phyloP scores from a whole-genome alignment of 2,888 invertebrate species.

The Liopterus haemorrhoidalis region DNA sequence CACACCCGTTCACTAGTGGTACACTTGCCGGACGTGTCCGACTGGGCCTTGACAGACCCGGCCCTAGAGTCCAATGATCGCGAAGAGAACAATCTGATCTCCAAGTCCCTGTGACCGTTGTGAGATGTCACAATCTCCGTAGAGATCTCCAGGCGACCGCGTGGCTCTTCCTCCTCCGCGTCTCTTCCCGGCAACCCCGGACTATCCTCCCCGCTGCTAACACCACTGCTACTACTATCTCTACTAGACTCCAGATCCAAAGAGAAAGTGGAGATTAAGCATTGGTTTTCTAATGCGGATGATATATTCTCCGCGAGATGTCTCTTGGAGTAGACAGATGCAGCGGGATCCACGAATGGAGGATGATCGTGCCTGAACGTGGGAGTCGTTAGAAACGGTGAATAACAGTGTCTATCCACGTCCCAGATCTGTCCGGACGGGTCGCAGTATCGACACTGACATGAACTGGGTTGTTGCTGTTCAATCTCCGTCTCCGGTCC shows the following conservation, averaged over 20 bases:
- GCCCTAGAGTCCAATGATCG: constrained; percentile 49
- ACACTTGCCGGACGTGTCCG: no score
- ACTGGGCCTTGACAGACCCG: no score
- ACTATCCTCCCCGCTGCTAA: constrained; percentile 41
- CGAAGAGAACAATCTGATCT: constrained; percentile 70
- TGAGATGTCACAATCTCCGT: constrained; percentile 72
- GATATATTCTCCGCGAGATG: constrained; percentile 17
- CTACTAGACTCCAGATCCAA: constrained; percentile 1
- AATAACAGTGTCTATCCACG: constrained; percentile 55
- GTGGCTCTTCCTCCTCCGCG: constrained; percentile 21
- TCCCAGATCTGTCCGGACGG: constrained; percentile 72
- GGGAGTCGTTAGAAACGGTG: constrained; percentile 50
- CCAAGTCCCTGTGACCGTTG: constrained; percentile 70
- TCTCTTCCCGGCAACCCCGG: constrained; percentile 29
- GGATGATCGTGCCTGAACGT: constrained; percentile 18
- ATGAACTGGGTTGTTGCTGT: constrained; percentile 48
- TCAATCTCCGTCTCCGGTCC: constrained; percentile 36
- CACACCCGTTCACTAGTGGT: no score
- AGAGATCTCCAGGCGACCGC: constrained; percentile 56
- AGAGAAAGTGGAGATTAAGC: constrained; percentile 16
- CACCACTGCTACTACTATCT: constrained; percentile 13
- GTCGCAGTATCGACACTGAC: constrained; percentile 72
- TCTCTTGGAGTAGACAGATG: constrained; percentile 21
- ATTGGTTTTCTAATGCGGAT: constrained; percentile 4
- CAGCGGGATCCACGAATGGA: constrained; percentile 8